A percentile compares a stretch with the other conserved stretches of the same genome.
Evolutionary conservation across 2,113 vertebrate genomes (phyloP).

Genomic region (Phoxinus phoxinus): DNA sequence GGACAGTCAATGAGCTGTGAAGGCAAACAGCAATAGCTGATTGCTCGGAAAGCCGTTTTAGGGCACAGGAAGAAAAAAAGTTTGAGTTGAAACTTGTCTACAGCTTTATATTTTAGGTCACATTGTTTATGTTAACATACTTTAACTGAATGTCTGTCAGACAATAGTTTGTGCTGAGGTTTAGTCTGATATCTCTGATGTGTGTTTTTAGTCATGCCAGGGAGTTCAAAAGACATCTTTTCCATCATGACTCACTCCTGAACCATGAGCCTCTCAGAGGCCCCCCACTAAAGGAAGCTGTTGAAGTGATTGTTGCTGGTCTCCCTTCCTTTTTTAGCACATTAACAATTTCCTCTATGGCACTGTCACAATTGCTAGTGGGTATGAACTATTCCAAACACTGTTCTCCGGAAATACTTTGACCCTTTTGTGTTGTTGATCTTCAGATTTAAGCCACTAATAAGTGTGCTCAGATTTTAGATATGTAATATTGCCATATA

Average conservation of each 20-base stretch:
- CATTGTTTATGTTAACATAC: not conserved
- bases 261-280: constrained; percentile 13
- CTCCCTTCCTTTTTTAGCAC: constrained; percentile 58
- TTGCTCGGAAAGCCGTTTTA: constrained; percentile 13
- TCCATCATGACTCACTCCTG: constrained; percentile 24
- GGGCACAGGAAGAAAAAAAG: not conserved
- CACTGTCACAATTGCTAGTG: constrained; percentile 37
- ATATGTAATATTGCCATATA: no score
- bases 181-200: not conserved
- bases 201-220: constrained; percentile 10
- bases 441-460: constrained; percentile 19
- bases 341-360: constrained; percentile 63
- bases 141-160: not conserved
- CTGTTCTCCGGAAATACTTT: constrained; percentile 62
- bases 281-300: constrained; percentile 61
- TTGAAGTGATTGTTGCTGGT: constrained; percentile 59
- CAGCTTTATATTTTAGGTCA: not conserved
- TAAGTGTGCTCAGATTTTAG: constrained; percentile 22
- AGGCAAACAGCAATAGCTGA: constrained; percentile 32
- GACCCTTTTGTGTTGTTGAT: not conserved
- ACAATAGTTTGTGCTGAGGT: not conserved
- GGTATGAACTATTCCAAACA: constrained; percentile 48
- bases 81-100: not conserved
- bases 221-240: constrained; percentile 17
- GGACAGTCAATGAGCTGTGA: constrained; percentile 38